These are phyloP conservation scores for Hipparchia semele DNA, from an alignment of 2,888 invertebrate species.

Conservation along the genomic window DNA sequence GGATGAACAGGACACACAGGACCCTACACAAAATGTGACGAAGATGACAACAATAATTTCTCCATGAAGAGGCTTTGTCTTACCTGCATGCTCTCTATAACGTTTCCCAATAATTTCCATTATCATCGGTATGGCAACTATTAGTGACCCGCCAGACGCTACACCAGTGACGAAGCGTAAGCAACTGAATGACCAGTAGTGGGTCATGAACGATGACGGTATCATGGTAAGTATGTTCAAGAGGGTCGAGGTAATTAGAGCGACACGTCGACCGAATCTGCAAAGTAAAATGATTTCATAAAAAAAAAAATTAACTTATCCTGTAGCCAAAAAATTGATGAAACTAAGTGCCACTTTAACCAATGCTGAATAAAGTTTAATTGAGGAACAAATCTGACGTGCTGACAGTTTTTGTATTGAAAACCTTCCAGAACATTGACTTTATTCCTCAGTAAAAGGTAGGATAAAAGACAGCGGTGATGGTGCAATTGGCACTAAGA, in stretches of 20 bases:
- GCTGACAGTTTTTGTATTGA: too few species aligned
- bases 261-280: constrained; percentile 75
- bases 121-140: constrained; percentile 68
- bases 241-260: constrained; percentile 85
- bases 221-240: constrained; percentile 86
- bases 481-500: too few species aligned
- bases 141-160: constrained; percentile 89
- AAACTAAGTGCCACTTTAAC: too few species aligned
- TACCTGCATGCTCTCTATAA: constrained; percentile 62
- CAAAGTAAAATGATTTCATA: constrained; percentile 35
- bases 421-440: too few species aligned
- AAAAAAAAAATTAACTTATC: neutral
- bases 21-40: too few species aligned
- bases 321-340: too few species aligned
- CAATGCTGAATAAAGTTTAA: too few species aligned
- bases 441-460: too few species aligned
- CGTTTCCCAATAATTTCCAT: constrained; percentile 83
- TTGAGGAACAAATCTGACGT: too few species aligned
- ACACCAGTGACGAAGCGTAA: constrained; percentile 86
- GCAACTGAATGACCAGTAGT: constrained; percentile 78
- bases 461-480: too few species aligned
- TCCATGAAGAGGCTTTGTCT: neutral
- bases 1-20: too few species aligned
- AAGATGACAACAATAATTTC: too few species aligned
- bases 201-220: constrained; percentile 84